These are phyloP conservation scores for Pelagia noctiluca DNA, from an alignment of 30 jellyfish, hydroid and myxozoan species.

Conservation along the genomic window DNA sequence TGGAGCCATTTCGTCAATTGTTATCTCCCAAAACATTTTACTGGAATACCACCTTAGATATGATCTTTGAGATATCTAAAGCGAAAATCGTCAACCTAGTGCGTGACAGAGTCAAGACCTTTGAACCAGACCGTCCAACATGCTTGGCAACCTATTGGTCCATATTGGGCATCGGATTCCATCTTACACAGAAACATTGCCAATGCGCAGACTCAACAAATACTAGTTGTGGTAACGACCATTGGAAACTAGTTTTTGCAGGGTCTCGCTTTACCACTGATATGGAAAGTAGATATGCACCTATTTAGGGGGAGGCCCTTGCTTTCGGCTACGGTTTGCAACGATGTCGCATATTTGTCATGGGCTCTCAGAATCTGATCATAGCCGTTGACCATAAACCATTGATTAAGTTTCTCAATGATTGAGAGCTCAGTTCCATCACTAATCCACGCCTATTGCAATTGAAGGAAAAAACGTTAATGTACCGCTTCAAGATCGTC, in stretches of 20 bases:
- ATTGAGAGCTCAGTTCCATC: slow-evolving; percentile 45
- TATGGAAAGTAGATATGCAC: slow-evolving; percentile 74
- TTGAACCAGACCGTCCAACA: no score
- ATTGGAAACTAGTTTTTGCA: slow-evolving; percentile 70
- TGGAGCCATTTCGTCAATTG: slow-evolving; percentile 54
- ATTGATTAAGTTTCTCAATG: slow-evolving; percentile 23
- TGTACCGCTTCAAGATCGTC: slow-evolving; percentile 46
- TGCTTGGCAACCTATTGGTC: no score
- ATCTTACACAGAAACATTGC: slow-evolving; percentile 45
- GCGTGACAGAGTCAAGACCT: slow-evolving; percentile 36
- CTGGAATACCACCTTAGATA: no score
- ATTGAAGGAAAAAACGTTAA: slow-evolving; percentile 49
- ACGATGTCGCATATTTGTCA: slow-evolving; percentile 19
- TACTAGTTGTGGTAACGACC: slow-evolving; percentile 59
- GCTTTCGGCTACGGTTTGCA: slow-evolving; percentile 56
- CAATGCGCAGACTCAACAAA: no score
- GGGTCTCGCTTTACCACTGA: no score
- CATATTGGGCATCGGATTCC: slow-evolving; percentile 70
- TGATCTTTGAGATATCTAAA: slow-evolving; percentile 23
- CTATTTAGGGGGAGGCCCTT: slow-evolving; percentile 70
- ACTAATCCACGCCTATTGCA: slow-evolving; percentile 50
- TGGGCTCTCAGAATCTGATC: slow-evolving; percentile 56
- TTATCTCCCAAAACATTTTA: slow-evolving; percentile 1
- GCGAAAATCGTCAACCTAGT: slow-evolving; percentile 15
- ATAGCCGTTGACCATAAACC: slow-evolving; percentile 76